A percentile compares a stretch with the other conserved stretches of the same genome.
These are phyloP conservation scores for Gnathonemus longibarbis DNA, from an alignment of 2,113 vertebrate genomes.

Conservation along the genomic window DNA sequence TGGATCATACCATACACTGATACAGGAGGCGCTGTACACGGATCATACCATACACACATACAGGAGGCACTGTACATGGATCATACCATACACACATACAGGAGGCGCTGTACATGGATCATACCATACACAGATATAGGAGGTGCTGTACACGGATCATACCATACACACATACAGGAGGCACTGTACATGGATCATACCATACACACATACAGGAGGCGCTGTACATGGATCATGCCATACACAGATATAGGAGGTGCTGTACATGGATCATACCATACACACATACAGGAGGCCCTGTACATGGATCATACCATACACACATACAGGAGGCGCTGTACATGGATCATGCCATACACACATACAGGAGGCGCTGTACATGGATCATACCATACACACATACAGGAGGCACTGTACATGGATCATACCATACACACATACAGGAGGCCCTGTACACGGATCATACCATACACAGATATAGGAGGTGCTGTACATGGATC, in stretches of 20 bases:
- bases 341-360: too few species aligned
- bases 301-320: neutral
- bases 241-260: neutral
- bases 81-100: too few species aligned
- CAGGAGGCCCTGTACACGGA: rapidly evolving
- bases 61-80: rapidly evolving
- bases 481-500: too few species aligned
- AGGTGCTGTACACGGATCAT: too few species aligned
- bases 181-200: neutral
- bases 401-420: neutral
- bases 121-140: too few species aligned
- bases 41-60: neutral
- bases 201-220: neutral
- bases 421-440: neutral
- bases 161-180: conserved; percentile 34
- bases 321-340: too few species aligned
- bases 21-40: neutral
- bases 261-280: too few species aligned
- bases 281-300: neutral
- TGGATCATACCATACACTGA: neutral
- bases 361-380: too few species aligned
- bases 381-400: neutral
- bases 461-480: neutral
- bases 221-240: neutral
- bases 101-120: too few species aligned